Base-by-base conservation (phyloP, 1,140 invertebrate genomes). In the Aphelenchoides avenae region DNA sequence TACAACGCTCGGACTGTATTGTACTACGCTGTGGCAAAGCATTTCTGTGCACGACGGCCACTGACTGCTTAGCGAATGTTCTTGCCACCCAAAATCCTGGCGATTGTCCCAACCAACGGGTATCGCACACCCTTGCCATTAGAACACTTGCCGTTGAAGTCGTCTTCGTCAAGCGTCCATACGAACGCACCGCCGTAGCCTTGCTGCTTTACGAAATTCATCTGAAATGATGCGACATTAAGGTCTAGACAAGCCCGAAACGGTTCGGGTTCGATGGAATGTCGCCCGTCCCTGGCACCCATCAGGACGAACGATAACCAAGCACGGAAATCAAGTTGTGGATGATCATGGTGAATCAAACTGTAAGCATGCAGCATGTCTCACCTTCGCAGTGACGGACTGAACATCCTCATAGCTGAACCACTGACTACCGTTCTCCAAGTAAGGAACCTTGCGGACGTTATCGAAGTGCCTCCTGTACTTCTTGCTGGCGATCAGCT, bases 161-260 rank as follows among this genome's bases (percentile, higher is more conserved):
- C 91, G 60, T 94, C 92, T 87, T 95, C 91, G 69, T 95, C 91
- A 0, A 95, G 82, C 0, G 89, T 91, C 92, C 91, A 96, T 0
- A 91, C 87, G 89, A 95, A 94, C 22, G 90, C 90, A 5, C 93
- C 93, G 24, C 86, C 91, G 70, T 87, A 92, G 13, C 86, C 86
- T 48, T 87, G 87, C 37, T 87, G 84, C 69, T 91, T 91, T 30
- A 95, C 82, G 89, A 89, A 97, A 42, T 86, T 85, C 82, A 89
- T 89, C 89, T 95, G 66, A n/a, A n/a, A n/a, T n/a, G n/a, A n/a
- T n/a, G n/a, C n/a, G n/a, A n/a, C n/a, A n/a, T n/a, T n/a, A n/a
- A n/a, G n/a, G n/a, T n/a, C n/a, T n/a, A n/a, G n/a, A n/a, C n/a
- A n/a, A n/a, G n/a, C n/a, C n/a, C n/a, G n/a, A n/a, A n/a, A n/a